Percentiles rank a stretch among this genome's conserved stretches.
phyloP scores from a whole-genome alignment of 1,140 invertebrate genomes.

The Lethrus apterus region DNA sequence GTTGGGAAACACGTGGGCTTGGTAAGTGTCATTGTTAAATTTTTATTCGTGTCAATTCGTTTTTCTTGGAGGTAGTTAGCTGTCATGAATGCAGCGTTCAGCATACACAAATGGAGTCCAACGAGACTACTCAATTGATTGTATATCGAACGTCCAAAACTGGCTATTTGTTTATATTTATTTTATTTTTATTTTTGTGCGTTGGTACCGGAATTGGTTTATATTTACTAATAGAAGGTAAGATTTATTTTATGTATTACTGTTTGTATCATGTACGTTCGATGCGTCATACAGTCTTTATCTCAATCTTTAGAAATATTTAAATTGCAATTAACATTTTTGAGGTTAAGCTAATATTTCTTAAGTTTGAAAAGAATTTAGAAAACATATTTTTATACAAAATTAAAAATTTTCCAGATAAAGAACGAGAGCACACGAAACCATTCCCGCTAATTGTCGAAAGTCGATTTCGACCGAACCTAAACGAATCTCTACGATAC shows the following conservation, averaged over 20 bases:
- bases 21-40: conserved; percentile 3
- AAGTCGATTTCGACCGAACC: too few species aligned
- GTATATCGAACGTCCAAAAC: neutral
- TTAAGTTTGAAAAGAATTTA: too few species aligned
- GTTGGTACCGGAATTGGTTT: neutral
- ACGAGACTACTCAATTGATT: neutral
- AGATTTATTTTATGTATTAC: neutral
- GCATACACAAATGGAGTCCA: neutral
- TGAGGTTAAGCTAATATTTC: too few species aligned
- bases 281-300: too few species aligned
- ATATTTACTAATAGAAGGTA: conserved; percentile 5
- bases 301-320: too few species aligned
- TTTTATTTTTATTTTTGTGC: neutral
- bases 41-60: neutral
- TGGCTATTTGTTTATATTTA: neutral
- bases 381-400: too few species aligned
- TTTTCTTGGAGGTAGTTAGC: neutral
- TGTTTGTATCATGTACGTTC: too few species aligned
- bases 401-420: neutral
- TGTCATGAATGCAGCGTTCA: conserved; percentile 2
- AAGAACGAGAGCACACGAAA: neutral
- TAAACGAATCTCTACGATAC: too few species aligned
- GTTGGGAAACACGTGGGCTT: neutral
- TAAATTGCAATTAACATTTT: too few species aligned
- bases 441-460: neutral